Base-by-base conservation (phyloP, 2,888 invertebrate genomes). In the Tridacna crocea region DNA sequence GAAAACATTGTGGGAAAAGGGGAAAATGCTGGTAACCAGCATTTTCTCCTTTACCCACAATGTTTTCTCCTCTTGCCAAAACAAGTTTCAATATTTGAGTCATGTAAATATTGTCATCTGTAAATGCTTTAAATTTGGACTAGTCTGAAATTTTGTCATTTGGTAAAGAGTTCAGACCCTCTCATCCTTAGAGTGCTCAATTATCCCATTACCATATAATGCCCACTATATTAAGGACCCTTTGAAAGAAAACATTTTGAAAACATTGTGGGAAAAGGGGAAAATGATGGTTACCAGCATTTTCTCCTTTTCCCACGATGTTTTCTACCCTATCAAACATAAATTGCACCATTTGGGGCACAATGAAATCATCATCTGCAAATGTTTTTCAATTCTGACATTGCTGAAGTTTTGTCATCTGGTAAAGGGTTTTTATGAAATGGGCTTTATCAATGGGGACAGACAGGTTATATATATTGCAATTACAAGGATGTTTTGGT, bases 11-110 rank as follows among this genome's bases (percentile, higher is more conserved):
- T 22, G 22, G 61, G 12, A 61, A 61, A 61, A 22, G 61, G 24
- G n/a, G 10, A 61, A 61, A 61, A 22, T 61, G 61, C 61, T 61
- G 8, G 61, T 61, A 13, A n/a, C 61, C n/a, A 65, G 65, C 65
- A 65, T 27, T 65, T 65, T 65, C 65, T 65, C 26, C 65, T 27
- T 65, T 36, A 27, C 36, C 65, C 26, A 65, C 36, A 65, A 65
- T 65, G 65, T 65, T 65, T 65, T 27, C 24, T 61, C 4, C 4
- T 4, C n/a, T 10, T 6, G 3, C 3, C 3, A 63, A 36, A 8
- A 36, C 36, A 36, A 8, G 8, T 4, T 4, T 36, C 36, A 36
- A 4, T 8, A 36, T 36, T 10, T 63, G 22, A 22, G 22, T 10
- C 1, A 19, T 4, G 4, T 55, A 6, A 3, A 63, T 8, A 4